Evolutionary conservation across 30 jellyfish, hydroid and myxozoan species (phyloP).

Genomic region (Aurelia aurita): DNA sequence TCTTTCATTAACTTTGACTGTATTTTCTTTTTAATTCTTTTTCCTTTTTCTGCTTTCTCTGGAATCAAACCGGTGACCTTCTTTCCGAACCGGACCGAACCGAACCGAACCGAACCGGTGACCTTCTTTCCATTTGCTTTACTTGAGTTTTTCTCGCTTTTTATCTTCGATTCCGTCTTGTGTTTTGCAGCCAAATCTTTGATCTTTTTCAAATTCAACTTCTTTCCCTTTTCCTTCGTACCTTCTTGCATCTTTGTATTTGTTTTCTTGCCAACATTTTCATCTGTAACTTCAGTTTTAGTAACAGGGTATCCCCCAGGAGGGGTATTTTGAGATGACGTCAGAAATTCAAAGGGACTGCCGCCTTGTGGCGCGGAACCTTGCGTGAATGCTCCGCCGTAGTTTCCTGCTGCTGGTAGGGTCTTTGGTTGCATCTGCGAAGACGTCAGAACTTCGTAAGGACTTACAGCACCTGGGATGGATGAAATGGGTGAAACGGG

Average conservation of each 20-base stretch:
- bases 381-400: slow-evolving; percentile 13
- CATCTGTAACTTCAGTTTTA: neutral
- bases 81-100: too few relatives aligned
- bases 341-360: slow-evolving; percentile 47
- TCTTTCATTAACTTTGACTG: slow-evolving; percentile 7
- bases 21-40: neutral
- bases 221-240: neutral
- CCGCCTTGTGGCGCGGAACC: slow-evolving; percentile 2
- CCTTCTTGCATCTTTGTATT: neutral
- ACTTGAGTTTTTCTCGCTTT: neutral
- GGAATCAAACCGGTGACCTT: neutral
- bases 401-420: slow-evolving; percentile 9
- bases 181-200: neutral
- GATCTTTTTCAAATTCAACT: neutral
- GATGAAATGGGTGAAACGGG: neutral
- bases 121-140: neutral
- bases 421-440: slow-evolving; percentile 58
- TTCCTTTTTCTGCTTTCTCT: neutral
- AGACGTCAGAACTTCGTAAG: slow-evolving; percentile 57
- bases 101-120: neutral
- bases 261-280: slow-evolving; percentile 21
- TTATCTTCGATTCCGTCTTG: neutral
- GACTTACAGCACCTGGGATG: slow-evolving; percentile 45
- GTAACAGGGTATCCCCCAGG: slow-evolving; percentile 28
- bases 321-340: slow-evolving; percentile 27